These are phyloP conservation scores for Zaprionus taronus DNA, from an alignment of 1,140 invertebrate genomes.

Conservation along the genomic window DNA sequence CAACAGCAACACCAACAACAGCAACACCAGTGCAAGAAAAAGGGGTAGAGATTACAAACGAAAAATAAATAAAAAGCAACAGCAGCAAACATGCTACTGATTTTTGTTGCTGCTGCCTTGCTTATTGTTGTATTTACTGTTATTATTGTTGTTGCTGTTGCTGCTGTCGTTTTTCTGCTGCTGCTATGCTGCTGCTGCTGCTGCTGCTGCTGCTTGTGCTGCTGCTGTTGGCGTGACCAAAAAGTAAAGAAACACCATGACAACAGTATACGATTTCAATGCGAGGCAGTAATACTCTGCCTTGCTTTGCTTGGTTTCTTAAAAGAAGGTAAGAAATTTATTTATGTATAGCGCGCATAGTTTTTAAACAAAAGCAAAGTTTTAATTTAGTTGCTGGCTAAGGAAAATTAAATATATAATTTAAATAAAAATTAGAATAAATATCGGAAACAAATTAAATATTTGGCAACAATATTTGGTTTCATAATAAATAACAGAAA, in stretches of 20 bases:
- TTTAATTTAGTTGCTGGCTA: no score
- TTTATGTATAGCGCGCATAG: no score
- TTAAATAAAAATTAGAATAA: no score
- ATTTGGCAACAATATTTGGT: no score
- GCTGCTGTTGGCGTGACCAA: conserved; percentile 35
- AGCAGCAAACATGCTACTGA: conserved; percentile 74
- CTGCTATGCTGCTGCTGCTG: conserved; percentile 32
- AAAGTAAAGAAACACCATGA: conserved; percentile 32
- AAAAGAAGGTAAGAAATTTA: no score
- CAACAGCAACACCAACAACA: conserved; percentile 20
- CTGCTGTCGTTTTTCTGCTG: conserved; percentile 31
- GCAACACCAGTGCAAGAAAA: conserved; percentile 48
- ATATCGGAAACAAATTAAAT: no score
- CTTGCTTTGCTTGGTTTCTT: not conserved
- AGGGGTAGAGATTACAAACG: conserved; percentile 79
- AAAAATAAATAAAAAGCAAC: conserved; percentile 75
- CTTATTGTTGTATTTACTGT: conserved; percentile 23
- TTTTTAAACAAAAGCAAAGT: no score
- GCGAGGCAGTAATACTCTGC: conserved; percentile 30
- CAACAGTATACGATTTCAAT: conserved; percentile 7
- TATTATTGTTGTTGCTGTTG: conserved; percentile 26
- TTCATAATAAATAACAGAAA: no score
- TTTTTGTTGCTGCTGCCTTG: conserved; percentile 53
- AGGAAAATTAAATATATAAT: no score
- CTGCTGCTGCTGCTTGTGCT: conserved; percentile 29